A percentile compares a stretch with the other conserved stretches of the same genome.
phyloP scores from a whole-genome alignment of 2,888 invertebrate species.

The Portevinia maculata region DNA sequence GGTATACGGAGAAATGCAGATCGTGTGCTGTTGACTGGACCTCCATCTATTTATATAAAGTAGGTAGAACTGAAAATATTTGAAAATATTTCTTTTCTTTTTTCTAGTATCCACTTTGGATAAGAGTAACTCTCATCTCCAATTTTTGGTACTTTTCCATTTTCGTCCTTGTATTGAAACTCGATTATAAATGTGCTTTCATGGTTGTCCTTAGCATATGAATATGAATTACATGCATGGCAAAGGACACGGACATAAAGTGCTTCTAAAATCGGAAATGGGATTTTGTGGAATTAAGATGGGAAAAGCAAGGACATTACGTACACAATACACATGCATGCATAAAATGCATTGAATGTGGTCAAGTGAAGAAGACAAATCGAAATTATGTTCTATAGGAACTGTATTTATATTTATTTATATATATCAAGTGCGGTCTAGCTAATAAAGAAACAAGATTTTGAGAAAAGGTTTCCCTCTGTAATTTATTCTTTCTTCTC shows the following conservation, averaged over 20 bases:
- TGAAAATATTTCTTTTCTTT: conserved; percentile 16
- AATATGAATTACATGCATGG: conserved; percentile 64
- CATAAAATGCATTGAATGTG: conserved; percentile 17
- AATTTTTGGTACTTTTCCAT: conserved; percentile 28
- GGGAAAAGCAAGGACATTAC: conserved; percentile 29
- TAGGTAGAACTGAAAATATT: conserved; percentile 42
- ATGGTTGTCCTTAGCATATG: conserved; percentile 62
- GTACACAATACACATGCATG: conserved; percentile 10
- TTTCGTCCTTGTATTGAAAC: conserved; percentile 49
- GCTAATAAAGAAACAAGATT: conserved; percentile 6
- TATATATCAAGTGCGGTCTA: conserved; percentile 1
- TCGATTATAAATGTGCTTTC: conserved; percentile 57
- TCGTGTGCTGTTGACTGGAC: background rate
- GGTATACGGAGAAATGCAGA: background rate
- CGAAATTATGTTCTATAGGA: conserved; percentile 25
- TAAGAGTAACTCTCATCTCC: conserved; percentile 35
- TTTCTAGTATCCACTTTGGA: conserved; percentile 15
- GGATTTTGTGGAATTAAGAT: conserved; percentile 62
- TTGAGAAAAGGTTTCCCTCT: background rate
- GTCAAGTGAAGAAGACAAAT: conserved; percentile 34
- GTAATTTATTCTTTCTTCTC: background rate
- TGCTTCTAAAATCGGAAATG: conserved; percentile 62
- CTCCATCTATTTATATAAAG: conserved; percentile 39
- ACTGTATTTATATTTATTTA: background rate
- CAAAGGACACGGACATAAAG: conserved; percentile 45